Percentiles rank a stretch among this genome's conserved stretches.
phyloP scores from a whole-genome alignment of 1,140 invertebrate genomes.

The Camponotus pennsylvanicus region DNA sequence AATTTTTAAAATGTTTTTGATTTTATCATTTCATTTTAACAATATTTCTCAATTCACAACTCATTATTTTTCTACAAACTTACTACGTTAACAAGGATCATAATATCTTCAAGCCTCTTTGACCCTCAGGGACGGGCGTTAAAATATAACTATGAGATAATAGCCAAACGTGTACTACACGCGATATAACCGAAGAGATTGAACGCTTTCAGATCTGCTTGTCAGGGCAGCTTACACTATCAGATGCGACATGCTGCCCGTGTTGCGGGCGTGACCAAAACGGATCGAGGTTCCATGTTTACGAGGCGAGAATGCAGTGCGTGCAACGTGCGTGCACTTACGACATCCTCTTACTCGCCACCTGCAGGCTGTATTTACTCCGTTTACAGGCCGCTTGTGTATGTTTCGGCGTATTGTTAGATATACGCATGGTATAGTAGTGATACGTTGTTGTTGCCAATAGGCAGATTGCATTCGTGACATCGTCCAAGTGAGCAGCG shows the following conservation, averaged over 20 bases:
- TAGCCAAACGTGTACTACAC: not conserved
- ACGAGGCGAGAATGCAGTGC: conserved; percentile 45
- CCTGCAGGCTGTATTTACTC: conserved; percentile 66
- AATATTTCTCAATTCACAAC: too few species aligned
- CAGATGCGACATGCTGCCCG: conserved; percentile 47
- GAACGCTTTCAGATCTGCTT: conserved; percentile 70
- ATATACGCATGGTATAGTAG: conserved; percentile 30
- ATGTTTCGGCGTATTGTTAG: conserved; percentile 63
- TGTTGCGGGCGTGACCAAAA: conserved; percentile 67
- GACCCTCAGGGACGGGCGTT: not conserved
- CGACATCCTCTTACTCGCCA: conserved; percentile 53
- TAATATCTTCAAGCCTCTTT: not conserved
- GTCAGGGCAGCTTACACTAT: conserved; percentile 27
- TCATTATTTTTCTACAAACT: too few species aligned
- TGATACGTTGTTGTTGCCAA: conserved; percentile 54
- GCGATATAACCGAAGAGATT: conserved; percentile 48
- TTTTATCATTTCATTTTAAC: not conserved
- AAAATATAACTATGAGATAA: not conserved
- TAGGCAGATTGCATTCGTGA: conserved; percentile 60
- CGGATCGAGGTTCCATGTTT: conserved; percentile 71
- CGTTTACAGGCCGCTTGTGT: conserved; percentile 67
- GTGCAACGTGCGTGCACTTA: conserved; percentile 65
- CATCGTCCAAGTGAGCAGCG: conserved; percentile 39
- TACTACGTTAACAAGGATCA: too few species aligned
- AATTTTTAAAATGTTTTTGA: not conserved